A percentile compares a stretch with the other conserved stretches of the same genome.
Evolutionary conservation across 1,140 invertebrate genomes (phyloP).

Genomic region (Nixonia krombeini): DNA sequence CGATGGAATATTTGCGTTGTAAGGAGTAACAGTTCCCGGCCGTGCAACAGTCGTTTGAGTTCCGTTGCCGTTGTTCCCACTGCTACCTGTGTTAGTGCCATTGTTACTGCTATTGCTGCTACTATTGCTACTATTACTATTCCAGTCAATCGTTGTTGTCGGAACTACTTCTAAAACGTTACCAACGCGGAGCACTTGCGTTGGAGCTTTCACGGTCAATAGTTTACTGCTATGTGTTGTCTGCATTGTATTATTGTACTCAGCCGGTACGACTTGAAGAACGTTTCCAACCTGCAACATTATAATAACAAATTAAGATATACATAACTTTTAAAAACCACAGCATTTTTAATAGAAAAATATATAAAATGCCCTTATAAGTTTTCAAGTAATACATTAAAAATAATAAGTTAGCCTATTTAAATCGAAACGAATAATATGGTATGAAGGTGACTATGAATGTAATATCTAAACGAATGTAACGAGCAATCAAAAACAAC

Average conservation of each 20-base stretch:
- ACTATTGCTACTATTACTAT: conserved; percentile 16
- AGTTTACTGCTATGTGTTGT: conserved; percentile 16
- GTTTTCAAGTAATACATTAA: too few species aligned
- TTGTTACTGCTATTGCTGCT: conserved; percentile 12
- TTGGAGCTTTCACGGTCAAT: conserved; percentile 17
- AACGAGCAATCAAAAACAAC: too few species aligned
- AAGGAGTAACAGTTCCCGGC: conserved; percentile 12
- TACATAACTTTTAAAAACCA: neutral
- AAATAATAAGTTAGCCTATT: too few species aligned
- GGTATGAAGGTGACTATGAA: too few species aligned
- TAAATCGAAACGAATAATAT: too few species aligned
- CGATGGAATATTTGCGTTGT: conserved; percentile 11
- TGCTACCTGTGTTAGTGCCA: too few species aligned
- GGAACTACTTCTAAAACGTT: conserved; percentile 67
- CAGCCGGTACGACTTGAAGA: conserved; percentile 72
- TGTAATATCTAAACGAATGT: too few species aligned
- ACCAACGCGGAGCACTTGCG: conserved; percentile 56
- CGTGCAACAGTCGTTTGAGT: too few species aligned
- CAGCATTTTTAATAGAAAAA: neutral
- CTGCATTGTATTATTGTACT: conserved; percentile 38
- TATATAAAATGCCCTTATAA: too few species aligned
- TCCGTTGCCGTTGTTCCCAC: too few species aligned
- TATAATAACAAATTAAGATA: neutral
- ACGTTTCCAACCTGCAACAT: conserved; percentile 74
- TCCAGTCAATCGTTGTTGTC: conserved; percentile 66